Evolutionary conservation across 2,797 vertebrate species (phyloP).

Genomic region (Numenius phaeopus): DNA sequence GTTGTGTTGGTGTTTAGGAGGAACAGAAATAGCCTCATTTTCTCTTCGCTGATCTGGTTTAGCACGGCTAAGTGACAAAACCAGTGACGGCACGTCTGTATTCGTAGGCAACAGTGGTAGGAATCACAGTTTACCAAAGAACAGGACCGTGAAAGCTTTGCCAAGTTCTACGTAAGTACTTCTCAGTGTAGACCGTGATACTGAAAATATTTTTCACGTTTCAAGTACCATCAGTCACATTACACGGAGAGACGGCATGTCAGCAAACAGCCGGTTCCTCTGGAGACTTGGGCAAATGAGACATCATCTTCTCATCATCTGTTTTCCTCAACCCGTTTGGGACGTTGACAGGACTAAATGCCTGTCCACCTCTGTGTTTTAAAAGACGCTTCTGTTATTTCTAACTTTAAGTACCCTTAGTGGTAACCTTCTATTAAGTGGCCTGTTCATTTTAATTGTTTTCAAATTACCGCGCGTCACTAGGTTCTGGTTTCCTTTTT

Average conservation of each 20-base stretch:
- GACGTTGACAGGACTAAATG: neutral
- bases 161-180: neutral
- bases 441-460: neutral
- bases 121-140: neutral
- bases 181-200: neutral
- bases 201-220: neutral
- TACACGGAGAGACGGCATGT: accelerated
- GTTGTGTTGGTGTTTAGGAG: neutral
- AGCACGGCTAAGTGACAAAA: neutral
- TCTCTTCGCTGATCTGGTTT: neutral
- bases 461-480: neutral
- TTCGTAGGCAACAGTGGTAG: neutral
- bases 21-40: neutral
- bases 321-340: neutral
- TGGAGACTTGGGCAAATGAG: neutral
- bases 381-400: neutral
- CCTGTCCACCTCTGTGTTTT: neutral
- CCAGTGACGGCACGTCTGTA: accelerated
- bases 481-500: neutral
- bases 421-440: neutral
- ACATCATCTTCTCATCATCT: neutral
- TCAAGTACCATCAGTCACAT: neutral
- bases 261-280: neutral
- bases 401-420: neutral
- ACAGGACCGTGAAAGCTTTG: neutral